phyloP scores from a whole-genome alignment of 2,888 invertebrate species.

The Calameuta filiformis region DNA sequence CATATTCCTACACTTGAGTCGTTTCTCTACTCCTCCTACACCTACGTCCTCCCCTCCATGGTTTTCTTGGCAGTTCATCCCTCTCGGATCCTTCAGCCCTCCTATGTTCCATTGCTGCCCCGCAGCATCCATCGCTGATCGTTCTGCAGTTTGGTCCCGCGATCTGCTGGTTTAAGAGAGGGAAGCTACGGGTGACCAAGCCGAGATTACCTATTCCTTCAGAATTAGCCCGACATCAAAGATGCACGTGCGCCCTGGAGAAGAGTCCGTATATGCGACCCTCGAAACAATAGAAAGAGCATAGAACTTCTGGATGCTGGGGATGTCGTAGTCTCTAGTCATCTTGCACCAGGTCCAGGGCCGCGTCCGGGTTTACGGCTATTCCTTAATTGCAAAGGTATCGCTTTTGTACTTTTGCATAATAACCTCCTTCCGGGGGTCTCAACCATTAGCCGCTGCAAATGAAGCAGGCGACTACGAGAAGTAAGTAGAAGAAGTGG shows the following conservation, averaged over 20 bases:
- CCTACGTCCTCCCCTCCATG: too few species aligned
- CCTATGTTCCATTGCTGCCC: constrained; percentile 2
- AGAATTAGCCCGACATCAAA: constrained; percentile 54
- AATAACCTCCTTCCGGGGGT: constrained; percentile 54
- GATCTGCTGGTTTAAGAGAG: too few species aligned
- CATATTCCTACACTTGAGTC: constrained; percentile 57
- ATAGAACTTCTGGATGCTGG: too few species aligned
- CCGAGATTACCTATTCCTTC: constrained; percentile 56
- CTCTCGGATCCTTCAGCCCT: constrained; percentile 31
- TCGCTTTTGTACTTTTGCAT: constrained; percentile 60
- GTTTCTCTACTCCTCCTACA: constrained; percentile 7
- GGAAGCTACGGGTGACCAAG: constrained; percentile 16
- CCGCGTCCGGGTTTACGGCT: constrained; percentile 43
- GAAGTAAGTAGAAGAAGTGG: constrained; percentile 7
- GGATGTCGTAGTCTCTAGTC: too few species aligned
- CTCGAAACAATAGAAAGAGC: constrained; percentile 26
- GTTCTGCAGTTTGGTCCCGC: too few species aligned
- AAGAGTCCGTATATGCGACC: constrained; percentile 9
- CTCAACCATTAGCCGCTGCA: constrained; percentile 45
- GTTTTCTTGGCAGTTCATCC: constrained; percentile 11
- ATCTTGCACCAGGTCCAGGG: too few species aligned
- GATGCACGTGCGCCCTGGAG: constrained; percentile 25
- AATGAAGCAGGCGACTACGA: constrained; percentile 38
- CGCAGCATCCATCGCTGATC: too few species aligned
- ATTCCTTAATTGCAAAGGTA: constrained; percentile 61